Percentiles rank a stretch among this genome's conserved stretches.
Conservation (phyloP, 2,888 invertebrate genomes). For the Zhengitettix transpicula region DNA sequence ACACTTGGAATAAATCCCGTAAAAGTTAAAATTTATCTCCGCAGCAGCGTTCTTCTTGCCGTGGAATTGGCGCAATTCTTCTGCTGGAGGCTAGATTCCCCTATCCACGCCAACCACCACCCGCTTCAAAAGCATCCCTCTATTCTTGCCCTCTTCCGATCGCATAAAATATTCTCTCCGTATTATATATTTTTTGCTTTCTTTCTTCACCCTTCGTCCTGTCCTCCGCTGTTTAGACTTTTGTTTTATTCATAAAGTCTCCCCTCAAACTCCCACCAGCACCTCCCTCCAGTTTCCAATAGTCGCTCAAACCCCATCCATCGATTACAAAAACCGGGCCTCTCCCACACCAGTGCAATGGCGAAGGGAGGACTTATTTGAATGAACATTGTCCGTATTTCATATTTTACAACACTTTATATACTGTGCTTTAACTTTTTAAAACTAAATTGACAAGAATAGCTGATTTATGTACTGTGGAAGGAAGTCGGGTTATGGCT, state of each 20-base stretch:
- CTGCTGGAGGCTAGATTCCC: slow-evolving; percentile 1
- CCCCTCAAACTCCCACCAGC: neutral
- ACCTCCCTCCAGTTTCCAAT: slow-evolving; percentile 2
- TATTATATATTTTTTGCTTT: slow-evolving; percentile 8
- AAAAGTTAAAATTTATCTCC: no score
- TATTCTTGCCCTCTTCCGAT: slow-evolving; percentile 8
- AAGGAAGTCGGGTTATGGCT: no score
- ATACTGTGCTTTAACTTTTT: no score
- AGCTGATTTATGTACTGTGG: no score
- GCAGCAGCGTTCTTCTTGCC: neutral
- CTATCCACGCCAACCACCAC: slow-evolving; percentile 9
- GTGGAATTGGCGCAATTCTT: slow-evolving; percentile 3
- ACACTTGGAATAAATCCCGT: no score
- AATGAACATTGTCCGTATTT: no score
- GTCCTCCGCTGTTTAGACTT: slow-evolving; percentile 27
- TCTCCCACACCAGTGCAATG: no score
- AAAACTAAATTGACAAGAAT: no score
- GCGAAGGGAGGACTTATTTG: no score
- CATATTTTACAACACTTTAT: no score
- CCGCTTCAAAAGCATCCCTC: slow-evolving; percentile 13
- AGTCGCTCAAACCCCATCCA: slow-evolving; percentile 6
- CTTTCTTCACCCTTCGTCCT: slow-evolving; percentile 20
- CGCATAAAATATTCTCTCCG: slow-evolving; percentile 17
- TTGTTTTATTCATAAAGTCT: slow-evolving; percentile 32
- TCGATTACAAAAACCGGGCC: slow-evolving; percentile 11